Base-by-base conservation (phyloP, 2,113 vertebrate species). In the Barbus barbus region DNA sequence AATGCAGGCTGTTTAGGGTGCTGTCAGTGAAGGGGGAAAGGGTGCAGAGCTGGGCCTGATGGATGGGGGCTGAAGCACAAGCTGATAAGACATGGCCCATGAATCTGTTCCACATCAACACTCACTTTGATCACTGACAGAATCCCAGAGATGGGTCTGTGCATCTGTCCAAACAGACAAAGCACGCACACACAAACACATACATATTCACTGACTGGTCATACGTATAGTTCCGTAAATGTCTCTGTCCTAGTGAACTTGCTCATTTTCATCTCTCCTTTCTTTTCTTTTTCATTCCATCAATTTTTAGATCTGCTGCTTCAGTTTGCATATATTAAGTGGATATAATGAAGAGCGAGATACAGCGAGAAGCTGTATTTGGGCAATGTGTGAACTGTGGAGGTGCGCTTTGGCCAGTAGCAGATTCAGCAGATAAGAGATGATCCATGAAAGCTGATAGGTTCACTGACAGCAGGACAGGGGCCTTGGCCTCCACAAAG, bases 41-140 rank as follows among this genome's bases (percentile, higher is more conserved):
- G 94, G 94, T 94, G 92, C 93, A 94, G 95, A 92, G 92, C 92
- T 91, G 86, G 89, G 92, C 91, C 93, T 98, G 97, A 98, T 97
- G 92, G 95, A 97, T 97, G 95, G 92, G 4, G 91, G 92, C 93
- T 90, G 92, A 93, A 95, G 94, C 92, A 87, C 88, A 93, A 95
- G 95, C 95, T 96, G 96, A 96, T 96, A 96, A 96, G 96, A 97
- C 96, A 96, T 95, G 95, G 96, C 94, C 96, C 92, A 94, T 97
- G 95, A 97, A 98, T 96, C 96, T 97, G 96, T 96, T 97, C 96
- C 96, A 96, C 96, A 96, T 96, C 97, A 96, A 93, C 95, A 91
- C 95, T 93, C 95, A 93, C 96, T 97, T 95, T 96, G 96, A 97
- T 97, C 95, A 92, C 94, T 95, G 96, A 97, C 96, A 96, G 94